These are phyloP conservation scores for Elephantulus edwardii DNA, from an alignment of 2,113 vertebrate genomes.

Conservation along the genomic window DNA sequence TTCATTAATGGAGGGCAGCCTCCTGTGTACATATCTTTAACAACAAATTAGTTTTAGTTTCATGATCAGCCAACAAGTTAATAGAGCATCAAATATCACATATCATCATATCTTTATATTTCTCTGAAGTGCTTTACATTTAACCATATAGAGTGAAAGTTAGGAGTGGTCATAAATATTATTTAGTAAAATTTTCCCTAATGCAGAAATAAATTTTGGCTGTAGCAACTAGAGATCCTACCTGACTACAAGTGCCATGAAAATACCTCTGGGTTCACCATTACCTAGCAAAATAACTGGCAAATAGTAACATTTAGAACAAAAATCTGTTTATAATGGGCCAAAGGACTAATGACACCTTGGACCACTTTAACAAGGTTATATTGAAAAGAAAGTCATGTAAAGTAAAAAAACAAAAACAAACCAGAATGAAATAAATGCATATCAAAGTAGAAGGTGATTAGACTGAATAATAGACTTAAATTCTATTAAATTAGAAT, in stretches of 20 bases:
- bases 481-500: no score
- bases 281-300: no score
- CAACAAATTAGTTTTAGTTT: not conserved
- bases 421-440: not conserved
- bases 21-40: not conserved
- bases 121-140: not conserved
- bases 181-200: constrained; percentile 14
- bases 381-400: not conserved
- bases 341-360: no score
- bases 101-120: not conserved
- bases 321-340: no score
- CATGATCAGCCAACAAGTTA: no score
- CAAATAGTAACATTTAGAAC: no score
- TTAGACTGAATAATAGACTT: not conserved
- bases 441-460: not conserved
- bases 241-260: not conserved
- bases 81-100: not conserved
- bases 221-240: no score
- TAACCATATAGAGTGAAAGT: not conserved
- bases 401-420: not conserved
- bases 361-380: no score
- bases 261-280: constrained; percentile 33
- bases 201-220: not conserved
- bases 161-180: not conserved
- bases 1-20: not conserved